Conservation (phyloP, 2,888 invertebrate species). For the Mythimna albipuncta region DNA sequence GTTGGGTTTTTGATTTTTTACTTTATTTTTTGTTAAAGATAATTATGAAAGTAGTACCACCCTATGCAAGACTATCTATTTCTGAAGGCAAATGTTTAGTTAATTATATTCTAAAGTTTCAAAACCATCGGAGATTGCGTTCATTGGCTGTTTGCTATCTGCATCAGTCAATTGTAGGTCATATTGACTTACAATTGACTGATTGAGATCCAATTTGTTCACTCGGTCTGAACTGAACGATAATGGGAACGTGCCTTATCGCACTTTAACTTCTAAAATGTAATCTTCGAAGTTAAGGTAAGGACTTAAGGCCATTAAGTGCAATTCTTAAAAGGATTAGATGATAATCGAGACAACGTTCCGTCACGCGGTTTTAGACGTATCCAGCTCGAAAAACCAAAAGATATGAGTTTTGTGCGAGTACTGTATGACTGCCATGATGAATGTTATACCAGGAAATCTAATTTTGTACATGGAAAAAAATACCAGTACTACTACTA, state of each 20-base stretch:
- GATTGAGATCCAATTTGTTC: conserved; percentile 29
- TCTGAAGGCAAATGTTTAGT: too few species aligned
- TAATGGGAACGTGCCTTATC: conserved; percentile 33
- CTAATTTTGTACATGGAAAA: neutral
- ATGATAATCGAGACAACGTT: neutral
- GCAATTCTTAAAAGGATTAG: neutral
- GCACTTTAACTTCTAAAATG: conserved; percentile 11
- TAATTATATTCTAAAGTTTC: neutral
- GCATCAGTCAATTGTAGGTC: too few species aligned
- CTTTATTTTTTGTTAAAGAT: too few species aligned
- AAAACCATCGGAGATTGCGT: neutral
- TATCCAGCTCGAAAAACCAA: neutral
- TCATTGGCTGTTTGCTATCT: neutral
- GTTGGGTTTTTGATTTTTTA: too few species aligned
- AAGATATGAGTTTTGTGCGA: neutral
- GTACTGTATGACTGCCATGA: too few species aligned
- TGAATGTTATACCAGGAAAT: too few species aligned
- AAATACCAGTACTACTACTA: neutral
- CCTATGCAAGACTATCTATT: too few species aligned
- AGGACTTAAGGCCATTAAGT: conserved; percentile 13
- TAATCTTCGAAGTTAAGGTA: conserved; percentile 16
- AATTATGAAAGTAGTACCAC: too few species aligned
- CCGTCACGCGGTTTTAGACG: neutral
- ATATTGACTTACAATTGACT: conserved; percentile 8
- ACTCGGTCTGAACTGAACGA: conserved; percentile 21